Conservation (phyloP, 2,113 vertebrate genomes). For the Chaenogobius annularis region DNA sequence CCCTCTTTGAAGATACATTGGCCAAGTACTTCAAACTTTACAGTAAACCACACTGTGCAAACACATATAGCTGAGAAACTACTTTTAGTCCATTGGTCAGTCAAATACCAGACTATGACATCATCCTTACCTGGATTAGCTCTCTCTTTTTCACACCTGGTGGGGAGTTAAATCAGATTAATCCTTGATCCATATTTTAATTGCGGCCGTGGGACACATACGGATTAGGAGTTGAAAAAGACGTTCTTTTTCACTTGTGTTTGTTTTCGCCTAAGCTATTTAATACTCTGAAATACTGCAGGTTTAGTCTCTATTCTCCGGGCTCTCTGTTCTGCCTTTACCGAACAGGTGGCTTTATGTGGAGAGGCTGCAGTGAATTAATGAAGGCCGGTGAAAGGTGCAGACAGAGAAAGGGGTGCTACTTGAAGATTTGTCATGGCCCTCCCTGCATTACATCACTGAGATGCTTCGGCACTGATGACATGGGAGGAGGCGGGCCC, state of each 20-base stretch:
- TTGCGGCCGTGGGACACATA: constrained; percentile 51
- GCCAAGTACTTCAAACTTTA: background rate
- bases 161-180: constrained; percentile 1
- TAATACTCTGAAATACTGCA: constrained; percentile 39
- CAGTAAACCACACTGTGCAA: background rate
- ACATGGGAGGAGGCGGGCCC: constrained; percentile 45
- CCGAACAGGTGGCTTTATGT: constrained; percentile 55
- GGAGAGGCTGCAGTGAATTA: constrained; percentile 26
- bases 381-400: constrained; percentile 24
- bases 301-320: constrained; percentile 35
- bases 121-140: constrained; percentile 25
- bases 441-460: constrained; percentile 76
- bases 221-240: constrained; percentile 48
- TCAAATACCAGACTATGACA: constrained; percentile 14
- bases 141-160: constrained; percentile 19
- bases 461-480: constrained; percentile 75
- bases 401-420: constrained; percentile 19
- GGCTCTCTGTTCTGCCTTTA: constrained; percentile 25
- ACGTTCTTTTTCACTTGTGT: constrained; percentile 34
- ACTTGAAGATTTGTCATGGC: constrained; percentile 36
- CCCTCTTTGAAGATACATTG: too few species aligned
- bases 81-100: too few species aligned
- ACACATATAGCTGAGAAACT: too few species aligned
- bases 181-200: constrained; percentile 59
- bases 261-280: constrained; percentile 32